Base-by-base conservation (phyloP, 2,113 vertebrate species). In the Daubentonia madagascariensis region DNA sequence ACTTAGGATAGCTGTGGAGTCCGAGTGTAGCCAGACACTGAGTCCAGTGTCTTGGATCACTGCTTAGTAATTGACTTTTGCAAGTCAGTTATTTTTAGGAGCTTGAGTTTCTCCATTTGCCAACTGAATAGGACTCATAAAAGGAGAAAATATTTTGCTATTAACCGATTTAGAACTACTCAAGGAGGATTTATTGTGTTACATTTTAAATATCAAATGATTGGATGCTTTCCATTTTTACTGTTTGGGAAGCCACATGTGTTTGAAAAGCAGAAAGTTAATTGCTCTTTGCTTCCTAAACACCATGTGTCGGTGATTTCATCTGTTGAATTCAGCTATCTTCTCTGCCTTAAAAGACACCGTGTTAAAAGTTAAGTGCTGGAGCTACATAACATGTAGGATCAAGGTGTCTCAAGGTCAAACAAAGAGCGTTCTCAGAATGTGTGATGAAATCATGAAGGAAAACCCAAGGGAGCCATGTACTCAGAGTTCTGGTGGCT, bases 141-240 rank as follows among this genome's bases (percentile, higher is more conserved):
- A 89, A 85, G 52, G 73, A 96, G 80, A 75, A 52, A 57, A 43
- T 89, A 22, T 68, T 89, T 61, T 45, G 48, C 48, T 95, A 40
- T 54, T 87, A 52, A 57, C 32, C 65, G 50, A 95, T 78, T 68
- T 61, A 76, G 76, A 96, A 40, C 30, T 70, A 50, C 8, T 88
- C 2, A 85, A 52, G 30, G n/a, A 86, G 40, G 11, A 57, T 75
- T 88, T 61, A 6, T 45, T 92, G 22, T 76, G 40, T 70, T 91
- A 87, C 17, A 81, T 75, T 92, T 92, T 89, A 61, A 78, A 54
- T 92, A 85, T 88, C 70, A 92, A 70, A 84, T 83, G n/a, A 76
- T 32, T 43, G 12, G 3, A 85, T 65, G 23, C 61, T 90, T 72
- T 79, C 43, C 20, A 52, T 70, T 96, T 94, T 89, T 79, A 37